phyloP scores from a whole-genome alignment of 2,888 invertebrate species.

The Vesta saturnalis region DNA sequence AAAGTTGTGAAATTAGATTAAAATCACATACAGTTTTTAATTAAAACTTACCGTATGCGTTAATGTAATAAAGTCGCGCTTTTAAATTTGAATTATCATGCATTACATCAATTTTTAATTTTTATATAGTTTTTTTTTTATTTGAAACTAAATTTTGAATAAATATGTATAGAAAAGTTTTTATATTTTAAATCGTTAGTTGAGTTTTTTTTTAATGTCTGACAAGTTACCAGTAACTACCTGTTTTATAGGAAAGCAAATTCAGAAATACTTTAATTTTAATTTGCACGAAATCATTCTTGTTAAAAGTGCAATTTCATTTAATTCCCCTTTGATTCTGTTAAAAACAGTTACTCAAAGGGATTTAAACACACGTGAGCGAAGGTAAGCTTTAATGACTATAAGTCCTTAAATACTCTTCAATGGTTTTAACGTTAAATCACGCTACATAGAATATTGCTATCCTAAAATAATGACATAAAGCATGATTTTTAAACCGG shows the following conservation, averaged over 20 bases:
- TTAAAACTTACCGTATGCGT: neutral
- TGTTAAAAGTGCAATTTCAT: neutral
- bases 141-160: neutral
- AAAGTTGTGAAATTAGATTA: neutral
- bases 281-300: neutral
- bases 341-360: neutral
- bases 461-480: neutral
- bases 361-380: neutral
- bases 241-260: neutral
- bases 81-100: neutral
- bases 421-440: neutral
- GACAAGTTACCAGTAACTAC: neutral
- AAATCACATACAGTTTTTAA: neutral
- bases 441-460: neutral
- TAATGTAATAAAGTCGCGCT: neutral
- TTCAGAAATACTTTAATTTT: neutral
- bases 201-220: neutral
- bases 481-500: too few relatives aligned
- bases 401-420: neutral
- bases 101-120: neutral
- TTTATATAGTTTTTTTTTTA: neutral
- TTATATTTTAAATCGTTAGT: neutral
- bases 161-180: neutral
- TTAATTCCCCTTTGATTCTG: neutral
- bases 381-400: neutral